These are phyloP conservation scores for Halcyon smyrnensis DNA, from an alignment of 2,797 vertebrate species.

Conservation along the genomic window DNA sequence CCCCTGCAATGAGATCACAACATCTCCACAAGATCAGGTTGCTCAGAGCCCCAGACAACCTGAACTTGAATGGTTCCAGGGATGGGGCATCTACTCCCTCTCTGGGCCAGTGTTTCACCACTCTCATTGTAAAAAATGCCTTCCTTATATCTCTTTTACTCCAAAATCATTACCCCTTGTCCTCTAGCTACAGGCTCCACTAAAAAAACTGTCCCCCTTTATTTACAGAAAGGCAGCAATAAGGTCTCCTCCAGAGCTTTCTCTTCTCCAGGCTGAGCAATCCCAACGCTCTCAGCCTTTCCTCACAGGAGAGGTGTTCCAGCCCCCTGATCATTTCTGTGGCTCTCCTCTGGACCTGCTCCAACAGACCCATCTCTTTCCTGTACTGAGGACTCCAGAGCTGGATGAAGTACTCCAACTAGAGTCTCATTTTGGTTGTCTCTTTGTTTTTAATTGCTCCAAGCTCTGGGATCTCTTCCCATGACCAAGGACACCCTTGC, in stretches of 20 bases:
- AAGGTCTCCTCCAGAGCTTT: neutral
- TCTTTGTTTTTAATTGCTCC: neutral
- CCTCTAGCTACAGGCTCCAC: neutral
- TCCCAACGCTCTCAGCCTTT: neutral
- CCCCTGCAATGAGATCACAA: neutral
- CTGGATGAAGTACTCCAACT: neutral
- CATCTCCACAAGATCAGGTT: neutral
- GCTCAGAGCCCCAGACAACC: neutral
- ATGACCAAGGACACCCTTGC: neutral
- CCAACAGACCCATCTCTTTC: neutral
- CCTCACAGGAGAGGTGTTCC: neutral
- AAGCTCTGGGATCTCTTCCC: neutral
- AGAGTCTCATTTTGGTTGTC: neutral
- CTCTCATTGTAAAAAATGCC: neutral
- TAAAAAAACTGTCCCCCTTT: neutral
- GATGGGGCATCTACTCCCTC: neutral
- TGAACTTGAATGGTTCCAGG: neutral
- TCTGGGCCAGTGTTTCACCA: neutral
- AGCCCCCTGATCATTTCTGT: neutral
- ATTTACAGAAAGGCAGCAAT: rapidly evolving
- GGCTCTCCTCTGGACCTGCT: neutral
- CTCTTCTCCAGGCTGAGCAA: neutral
- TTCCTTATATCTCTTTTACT: neutral
- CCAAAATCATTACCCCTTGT: neutral
- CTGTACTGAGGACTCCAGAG: neutral